Evolutionary conservation across 2,797 vertebrate genomes (phyloP).

Genomic region (Rhinatrema bivittatum): DNA sequence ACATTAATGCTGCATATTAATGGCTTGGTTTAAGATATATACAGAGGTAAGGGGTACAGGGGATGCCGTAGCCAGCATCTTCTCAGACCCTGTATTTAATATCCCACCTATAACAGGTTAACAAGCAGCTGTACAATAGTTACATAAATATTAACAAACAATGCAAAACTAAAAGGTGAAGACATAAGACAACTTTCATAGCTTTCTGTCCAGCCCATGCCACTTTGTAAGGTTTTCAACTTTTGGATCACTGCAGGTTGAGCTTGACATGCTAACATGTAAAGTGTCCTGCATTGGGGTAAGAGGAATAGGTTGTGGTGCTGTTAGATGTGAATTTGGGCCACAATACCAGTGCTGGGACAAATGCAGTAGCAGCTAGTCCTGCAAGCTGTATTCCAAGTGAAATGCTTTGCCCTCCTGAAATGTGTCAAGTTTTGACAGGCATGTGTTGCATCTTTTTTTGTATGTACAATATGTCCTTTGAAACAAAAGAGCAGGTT

Average conservation of each 20-base stretch:
- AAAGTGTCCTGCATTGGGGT: neutral
- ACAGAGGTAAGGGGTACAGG: neutral
- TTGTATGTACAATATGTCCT: slow-evolving; percentile 1
- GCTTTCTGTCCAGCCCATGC: neutral
- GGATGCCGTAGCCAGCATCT: no score
- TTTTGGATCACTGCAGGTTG: no score
- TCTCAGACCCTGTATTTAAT: no score
- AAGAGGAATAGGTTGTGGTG: no score
- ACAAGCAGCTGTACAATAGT: neutral
- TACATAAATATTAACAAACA: no score
- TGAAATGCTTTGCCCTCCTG: slow-evolving; percentile 17
- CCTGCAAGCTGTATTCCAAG: slow-evolving; percentile 8
- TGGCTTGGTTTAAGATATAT: neutral
- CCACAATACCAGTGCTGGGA: no score
- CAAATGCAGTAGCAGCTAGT: no score
- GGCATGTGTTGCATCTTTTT: slow-evolving; percentile 14
- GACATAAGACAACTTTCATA: no score
- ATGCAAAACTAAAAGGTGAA: no score
- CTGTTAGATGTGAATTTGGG: no score
- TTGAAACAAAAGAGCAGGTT: neutral
- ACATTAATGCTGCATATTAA: neutral
- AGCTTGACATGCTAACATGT: neutral
- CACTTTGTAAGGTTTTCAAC: neutral
- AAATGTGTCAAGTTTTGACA: slow-evolving; percentile 30
- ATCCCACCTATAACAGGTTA: no score